phyloP scores from a whole-genome alignment of 1,140 invertebrate species.

The Lordiphosa stackelbergi region DNA sequence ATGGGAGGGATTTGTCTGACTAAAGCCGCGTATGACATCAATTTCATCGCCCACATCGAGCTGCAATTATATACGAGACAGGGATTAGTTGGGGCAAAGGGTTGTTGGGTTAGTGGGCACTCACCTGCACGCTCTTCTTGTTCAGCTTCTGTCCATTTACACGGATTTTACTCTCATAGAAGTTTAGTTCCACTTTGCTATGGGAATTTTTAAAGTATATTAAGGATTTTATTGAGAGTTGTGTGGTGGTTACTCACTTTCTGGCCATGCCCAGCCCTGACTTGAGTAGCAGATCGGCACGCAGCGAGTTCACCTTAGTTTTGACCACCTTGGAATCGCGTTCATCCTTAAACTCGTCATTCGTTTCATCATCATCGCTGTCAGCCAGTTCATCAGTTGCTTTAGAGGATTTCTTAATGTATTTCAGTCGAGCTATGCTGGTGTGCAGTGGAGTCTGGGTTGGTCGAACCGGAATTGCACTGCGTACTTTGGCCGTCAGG shows the following conservation, averaged over 20 bases:
- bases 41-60: conserved; percentile 81
- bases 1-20: conserved; percentile 80
- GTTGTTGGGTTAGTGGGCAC: not conserved
- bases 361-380: conserved; percentile 66
- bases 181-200: conserved; percentile 82
- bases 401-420: conserved; percentile 54
- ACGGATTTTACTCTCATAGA: conserved; percentile 83
- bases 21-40: conserved; percentile 80
- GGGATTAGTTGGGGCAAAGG: not conserved
- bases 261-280: conserved; percentile 82
- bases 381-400: conserved; percentile 46
- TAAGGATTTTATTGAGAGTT: not conserved
- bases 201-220: not conserved
- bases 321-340: conserved; percentile 81
- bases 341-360: conserved; percentile 73
- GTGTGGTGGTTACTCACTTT: conserved; percentile 77
- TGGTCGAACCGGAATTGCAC: not conserved
- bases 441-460: conserved; percentile 25
- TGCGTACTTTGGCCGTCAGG: not conserved
- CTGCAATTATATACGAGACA: conserved; percentile 50
- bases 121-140: conserved; percentile 81
- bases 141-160: conserved; percentile 82
- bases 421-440: conserved; percentile 35
- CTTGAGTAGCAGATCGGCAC: conserved; percentile 83
- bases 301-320: conserved; percentile 80